A percentile compares a stretch with the other conserved stretches of the same genome.
phyloP scores from a whole-genome alignment of 37 sponge, comb jelly and placozoan genomes.

The Chondrilla cf. caribensis region DNA sequence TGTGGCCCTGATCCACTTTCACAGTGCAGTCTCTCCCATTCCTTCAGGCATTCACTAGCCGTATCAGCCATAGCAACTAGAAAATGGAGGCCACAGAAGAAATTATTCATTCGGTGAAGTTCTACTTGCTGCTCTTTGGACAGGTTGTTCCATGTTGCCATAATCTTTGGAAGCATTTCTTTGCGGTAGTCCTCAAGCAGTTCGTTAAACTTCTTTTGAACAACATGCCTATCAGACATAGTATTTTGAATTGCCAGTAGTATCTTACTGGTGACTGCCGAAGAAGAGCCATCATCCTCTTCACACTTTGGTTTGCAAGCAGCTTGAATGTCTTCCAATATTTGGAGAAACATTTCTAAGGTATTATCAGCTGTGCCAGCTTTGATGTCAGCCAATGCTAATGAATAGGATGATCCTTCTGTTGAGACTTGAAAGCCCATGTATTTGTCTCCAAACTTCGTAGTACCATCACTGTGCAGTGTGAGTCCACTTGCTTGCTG shows the following conservation, averaged over 20 bases:
- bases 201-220: constrained; percentile 38
- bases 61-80: constrained; percentile 49
- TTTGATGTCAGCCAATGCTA: background rate
- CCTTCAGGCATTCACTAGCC: constrained; percentile 30
- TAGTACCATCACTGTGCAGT: constrained; percentile 31
- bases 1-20: background rate
- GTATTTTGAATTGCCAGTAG: constrained; percentile 39
- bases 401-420: background rate
- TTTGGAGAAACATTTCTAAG: background rate
- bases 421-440: background rate
- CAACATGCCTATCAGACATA: constrained; percentile 53
- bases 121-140: constrained; percentile 11
- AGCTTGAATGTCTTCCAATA: no score
- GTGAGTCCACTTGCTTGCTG: background rate
- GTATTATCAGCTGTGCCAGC: constrained; percentile 6
- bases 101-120: constrained; percentile 34
- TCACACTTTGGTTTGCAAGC: background rate
- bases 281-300: background rate
- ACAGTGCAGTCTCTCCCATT: constrained; percentile 37
- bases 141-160: constrained; percentile 19
- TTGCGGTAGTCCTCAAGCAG: constrained; percentile 32
- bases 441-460: constrained; percentile 32
- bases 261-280: background rate
- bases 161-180: constrained; percentile 35
- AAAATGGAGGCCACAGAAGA: constrained; percentile 60